Evolutionary conservation across 2,113 vertebrate species (phyloP).

Genomic region (Perognathus longimembris): DNA sequence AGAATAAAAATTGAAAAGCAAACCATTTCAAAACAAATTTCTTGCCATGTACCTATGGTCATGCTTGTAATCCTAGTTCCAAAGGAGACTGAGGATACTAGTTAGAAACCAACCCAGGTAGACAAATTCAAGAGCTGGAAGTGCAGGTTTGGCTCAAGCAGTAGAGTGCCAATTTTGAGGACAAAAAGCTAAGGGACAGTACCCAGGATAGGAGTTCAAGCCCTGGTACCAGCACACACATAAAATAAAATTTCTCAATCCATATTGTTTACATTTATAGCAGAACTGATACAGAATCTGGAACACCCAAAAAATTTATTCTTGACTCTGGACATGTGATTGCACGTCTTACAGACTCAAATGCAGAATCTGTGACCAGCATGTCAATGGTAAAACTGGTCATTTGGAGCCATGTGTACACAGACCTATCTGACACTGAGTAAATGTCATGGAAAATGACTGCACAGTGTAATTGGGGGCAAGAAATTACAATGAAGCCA

Average conservation of each 20-base stretch:
- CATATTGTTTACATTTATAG: neutral
- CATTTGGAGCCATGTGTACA: neutral
- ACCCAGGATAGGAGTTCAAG: too few species aligned
- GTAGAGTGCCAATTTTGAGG: too few species aligned
- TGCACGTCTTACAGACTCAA: neutral
- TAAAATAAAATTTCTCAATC: neutral
- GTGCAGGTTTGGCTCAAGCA: too few species aligned
- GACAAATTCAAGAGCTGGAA: too few species aligned
- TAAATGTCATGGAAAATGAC: neutral
- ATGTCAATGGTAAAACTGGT: neutral
- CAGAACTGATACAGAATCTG: neutral
- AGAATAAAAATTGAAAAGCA: slow-evolving; percentile 28
- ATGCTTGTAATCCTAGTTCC: too few species aligned
- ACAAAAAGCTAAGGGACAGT: too few species aligned
- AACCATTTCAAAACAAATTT: slow-evolving; percentile 33
- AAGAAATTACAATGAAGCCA: neutral
- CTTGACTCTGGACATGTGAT: neutral
- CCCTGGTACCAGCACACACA: too few species aligned
- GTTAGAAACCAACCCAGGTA: too few species aligned
- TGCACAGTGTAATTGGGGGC: neutral
- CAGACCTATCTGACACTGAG: neutral
- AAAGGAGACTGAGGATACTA: too few species aligned
- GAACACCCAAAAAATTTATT: neutral
- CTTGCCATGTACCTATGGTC: too few species aligned
- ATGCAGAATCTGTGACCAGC: neutral